Conservation (phyloP, 2,888 invertebrate genomes). For the Callinectes sapidus region DNA sequence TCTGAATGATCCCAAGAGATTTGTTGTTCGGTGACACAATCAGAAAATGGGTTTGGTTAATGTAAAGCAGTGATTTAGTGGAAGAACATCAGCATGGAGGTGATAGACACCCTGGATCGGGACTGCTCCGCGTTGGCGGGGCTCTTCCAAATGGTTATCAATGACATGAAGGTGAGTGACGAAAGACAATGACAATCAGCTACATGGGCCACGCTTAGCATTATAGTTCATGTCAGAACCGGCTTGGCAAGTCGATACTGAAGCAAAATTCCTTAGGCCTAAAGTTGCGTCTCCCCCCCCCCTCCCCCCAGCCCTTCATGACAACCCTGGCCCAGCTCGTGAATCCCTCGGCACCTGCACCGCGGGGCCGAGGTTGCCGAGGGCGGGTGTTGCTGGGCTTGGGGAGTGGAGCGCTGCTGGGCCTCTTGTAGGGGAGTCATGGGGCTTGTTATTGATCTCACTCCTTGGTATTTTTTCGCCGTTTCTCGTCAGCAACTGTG, state of each 20-base stretch:
- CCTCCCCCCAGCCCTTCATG: not conserved
- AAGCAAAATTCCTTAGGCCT: constrained; percentile 19
- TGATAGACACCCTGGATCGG: constrained; percentile 76
- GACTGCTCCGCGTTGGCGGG: constrained; percentile 94
- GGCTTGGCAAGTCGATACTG: constrained; percentile 3
- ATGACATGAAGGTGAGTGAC: constrained; percentile 93
- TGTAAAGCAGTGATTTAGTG: constrained; percentile 39
- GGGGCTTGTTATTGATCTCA: constrained; percentile 10
- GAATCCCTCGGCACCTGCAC: constrained; percentile 7
- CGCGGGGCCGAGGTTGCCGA: not conserved
- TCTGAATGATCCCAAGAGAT: not conserved
- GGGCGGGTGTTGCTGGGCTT: not conserved
- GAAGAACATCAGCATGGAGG: constrained; percentile 78
- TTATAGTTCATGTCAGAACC: not conserved
- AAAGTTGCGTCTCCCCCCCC: constrained; percentile 27
- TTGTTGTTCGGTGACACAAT: not conserved
- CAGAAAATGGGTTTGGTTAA: constrained; percentile 45
- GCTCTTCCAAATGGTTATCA: constrained; percentile 95
- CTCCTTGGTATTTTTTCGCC: not conserved
- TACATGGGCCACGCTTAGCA: not conserved
- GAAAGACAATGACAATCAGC: not conserved
- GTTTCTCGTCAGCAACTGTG: not conserved
- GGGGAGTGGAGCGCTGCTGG: not conserved
- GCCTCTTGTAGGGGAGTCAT: not conserved
- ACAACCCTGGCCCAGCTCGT: constrained; percentile 2